Evolutionary conservation across 2,888 invertebrate species (phyloP), one percentile per base, ranked within the genome.

Genomic region (Chloroclysta siterata): DNA sequence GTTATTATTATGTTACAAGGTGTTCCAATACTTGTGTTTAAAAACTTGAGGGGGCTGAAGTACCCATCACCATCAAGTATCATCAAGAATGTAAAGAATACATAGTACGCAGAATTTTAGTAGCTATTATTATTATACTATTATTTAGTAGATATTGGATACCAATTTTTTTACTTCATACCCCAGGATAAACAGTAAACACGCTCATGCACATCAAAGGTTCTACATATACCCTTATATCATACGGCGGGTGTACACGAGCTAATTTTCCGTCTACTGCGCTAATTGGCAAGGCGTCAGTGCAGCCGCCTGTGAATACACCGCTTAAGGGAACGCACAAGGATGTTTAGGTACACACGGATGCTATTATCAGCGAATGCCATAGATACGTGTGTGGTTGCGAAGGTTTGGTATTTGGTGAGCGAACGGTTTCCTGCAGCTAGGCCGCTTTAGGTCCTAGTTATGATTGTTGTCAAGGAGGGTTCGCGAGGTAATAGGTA

Each of bases 201-300:
- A 46, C 44, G 50, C 74, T 51, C 10, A 77, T 66, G 39, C 48
- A 68, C 69, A 66, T 75, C 63, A 68, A 70, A 72, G 71, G 65
- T 63, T 58, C 59, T 15, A 39, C 36, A 39, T 11, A 39, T 8
- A n/a, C 65, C 59, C 58, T 53, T 51, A 68, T 61, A 42, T 36
- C 33, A 57, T 46, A 52, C 47, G 60, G 56, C 63, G 72, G 70
- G 73, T 72, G 71, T 75, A 71, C 70, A 70, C 69, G 71, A 75
- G 79, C 72, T 82, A 83, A 87, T 86, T 86, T 84, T 82, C 86
- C 83, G 86, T 86, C 85, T 85, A 72, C 69, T 82, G 84, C 76
- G 64, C 81, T 85, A 84, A 85, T 84, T 80, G 78, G 65, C 73
- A 70, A 74, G 78, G 76, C 75, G 75, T 72, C 72, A 70, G 74